Evolutionary conservation across 1,140 invertebrate genomes (phyloP).

Genomic region (Bombyx mori): DNA sequence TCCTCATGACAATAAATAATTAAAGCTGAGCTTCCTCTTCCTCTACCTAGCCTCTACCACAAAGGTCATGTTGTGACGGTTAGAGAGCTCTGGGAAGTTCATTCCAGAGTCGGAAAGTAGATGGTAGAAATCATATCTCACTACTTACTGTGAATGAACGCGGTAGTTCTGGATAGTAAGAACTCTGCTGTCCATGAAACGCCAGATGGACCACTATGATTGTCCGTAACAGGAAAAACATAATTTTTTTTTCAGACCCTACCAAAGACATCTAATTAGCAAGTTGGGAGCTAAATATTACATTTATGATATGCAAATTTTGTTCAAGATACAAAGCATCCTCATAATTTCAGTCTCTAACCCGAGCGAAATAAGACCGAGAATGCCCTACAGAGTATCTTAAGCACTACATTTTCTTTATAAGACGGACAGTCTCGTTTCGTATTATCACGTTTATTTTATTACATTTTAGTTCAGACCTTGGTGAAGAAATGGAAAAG

Average conservation of each 20-base stretch:
- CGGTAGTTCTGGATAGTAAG: neutral
- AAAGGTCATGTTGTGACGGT: too few relatives aligned
- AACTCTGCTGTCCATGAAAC: neutral
- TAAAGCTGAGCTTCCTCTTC: too few relatives aligned
- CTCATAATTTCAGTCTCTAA: too few relatives aligned
- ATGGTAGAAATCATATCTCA: neutral
- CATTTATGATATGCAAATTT: constrained; percentile 70
- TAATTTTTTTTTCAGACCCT: constrained; percentile 28
- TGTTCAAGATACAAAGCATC: constrained; percentile 19
- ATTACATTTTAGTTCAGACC: constrained; percentile 24
- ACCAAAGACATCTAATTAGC: constrained; percentile 60
- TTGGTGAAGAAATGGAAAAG: constrained; percentile 20
- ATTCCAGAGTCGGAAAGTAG: too few relatives aligned
- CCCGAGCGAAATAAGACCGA: too few relatives aligned
- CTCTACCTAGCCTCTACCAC: too few relatives aligned
- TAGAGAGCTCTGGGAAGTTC: too few relatives aligned
- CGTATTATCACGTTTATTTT: constrained; percentile 26
- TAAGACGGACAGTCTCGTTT: constrained; percentile 26
- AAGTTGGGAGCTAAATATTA: constrained; percentile 68
- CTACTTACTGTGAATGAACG: neutral
- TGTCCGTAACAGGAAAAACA: neutral
- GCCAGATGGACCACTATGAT: neutral
- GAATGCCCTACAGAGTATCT: too few relatives aligned
- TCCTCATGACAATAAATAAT: too few relatives aligned
- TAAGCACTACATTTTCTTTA: constrained; percentile 29